Percentiles rank a stretch among this genome's conserved stretches.
phyloP scores from a whole-genome alignment of 2,113 vertebrate species.

The cat (Felis catus) region DNA sequence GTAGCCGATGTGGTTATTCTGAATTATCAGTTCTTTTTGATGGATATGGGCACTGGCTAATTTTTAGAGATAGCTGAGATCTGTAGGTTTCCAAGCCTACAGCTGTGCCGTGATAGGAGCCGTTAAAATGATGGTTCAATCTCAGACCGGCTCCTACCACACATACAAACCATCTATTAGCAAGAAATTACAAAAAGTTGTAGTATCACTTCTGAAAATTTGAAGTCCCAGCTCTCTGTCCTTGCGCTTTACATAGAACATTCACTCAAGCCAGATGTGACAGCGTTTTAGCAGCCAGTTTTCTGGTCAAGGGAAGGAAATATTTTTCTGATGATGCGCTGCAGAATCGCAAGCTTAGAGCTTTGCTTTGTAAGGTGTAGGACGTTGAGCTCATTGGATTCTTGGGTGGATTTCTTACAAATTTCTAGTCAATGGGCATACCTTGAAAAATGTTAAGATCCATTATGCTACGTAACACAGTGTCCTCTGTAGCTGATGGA shows the following conservation, averaged over 20 bases:
- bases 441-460: neutral
- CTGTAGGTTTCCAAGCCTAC: accelerated
- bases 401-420: neutral
- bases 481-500: neutral
- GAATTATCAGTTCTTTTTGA: neutral
- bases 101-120: neutral
- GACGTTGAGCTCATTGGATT: neutral
- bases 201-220: neutral
- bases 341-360: neutral
- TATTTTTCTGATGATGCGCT: neutral
- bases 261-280: neutral
- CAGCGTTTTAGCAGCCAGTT: neutral
- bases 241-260: neutral
- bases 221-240: neutral
- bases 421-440: neutral
- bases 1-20: neutral
- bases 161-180: neutral
- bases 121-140: neutral
- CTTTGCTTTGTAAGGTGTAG: neutral
- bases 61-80: neutral
- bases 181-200: neutral
- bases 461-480: neutral
- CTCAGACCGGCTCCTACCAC: neutral
- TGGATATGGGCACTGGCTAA: neutral
- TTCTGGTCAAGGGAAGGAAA: neutral